Percentiles rank a stretch among this genome's conserved stretches.
phyloP scores from a whole-genome alignment of 2,113 vertebrate genomes.

The Neotragus moschatus region DNA sequence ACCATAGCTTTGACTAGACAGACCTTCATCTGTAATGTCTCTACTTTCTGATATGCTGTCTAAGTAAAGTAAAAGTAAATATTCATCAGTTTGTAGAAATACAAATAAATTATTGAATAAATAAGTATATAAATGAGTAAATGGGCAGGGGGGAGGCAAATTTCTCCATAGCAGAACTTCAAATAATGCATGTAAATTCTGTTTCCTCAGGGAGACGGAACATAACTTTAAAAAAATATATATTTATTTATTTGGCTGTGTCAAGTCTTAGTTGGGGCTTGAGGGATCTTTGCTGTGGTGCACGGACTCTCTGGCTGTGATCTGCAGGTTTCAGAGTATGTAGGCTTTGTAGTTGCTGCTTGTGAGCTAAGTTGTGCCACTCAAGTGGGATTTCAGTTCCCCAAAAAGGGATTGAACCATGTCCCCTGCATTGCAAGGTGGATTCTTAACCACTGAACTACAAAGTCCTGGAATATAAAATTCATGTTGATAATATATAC shows the following conservation, averaged over 20 bases:
- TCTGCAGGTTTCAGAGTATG: not conserved
- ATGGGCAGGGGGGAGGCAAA: not conserved
- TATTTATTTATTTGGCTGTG: not conserved
- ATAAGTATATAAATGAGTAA: not conserved
- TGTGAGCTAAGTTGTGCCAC: not conserved
- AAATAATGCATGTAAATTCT: not conserved
- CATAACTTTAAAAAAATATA: not conserved
- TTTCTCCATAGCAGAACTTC: not conserved
- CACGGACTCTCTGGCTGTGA: fast-evolving
- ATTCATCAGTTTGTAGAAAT: not conserved
- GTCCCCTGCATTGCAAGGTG: not conserved
- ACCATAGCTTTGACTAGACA: not conserved
- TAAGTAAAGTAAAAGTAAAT: not conserved
- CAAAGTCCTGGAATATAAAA: not conserved
- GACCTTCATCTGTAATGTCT: not conserved
- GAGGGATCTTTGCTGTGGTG: not conserved
- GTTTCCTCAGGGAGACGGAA: not conserved
- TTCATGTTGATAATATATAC: not conserved
- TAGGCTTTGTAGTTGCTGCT: not conserved
- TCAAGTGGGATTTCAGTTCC: not conserved
- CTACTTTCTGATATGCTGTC: not conserved
- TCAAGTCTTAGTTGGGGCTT: not conserved
- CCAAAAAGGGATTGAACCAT: not conserved
- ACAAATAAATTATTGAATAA: not conserved
- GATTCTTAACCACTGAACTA: not conserved